Base-by-base conservation (phyloP, 2,797 vertebrate genomes). In the Fistularia tabacaria region DNA sequence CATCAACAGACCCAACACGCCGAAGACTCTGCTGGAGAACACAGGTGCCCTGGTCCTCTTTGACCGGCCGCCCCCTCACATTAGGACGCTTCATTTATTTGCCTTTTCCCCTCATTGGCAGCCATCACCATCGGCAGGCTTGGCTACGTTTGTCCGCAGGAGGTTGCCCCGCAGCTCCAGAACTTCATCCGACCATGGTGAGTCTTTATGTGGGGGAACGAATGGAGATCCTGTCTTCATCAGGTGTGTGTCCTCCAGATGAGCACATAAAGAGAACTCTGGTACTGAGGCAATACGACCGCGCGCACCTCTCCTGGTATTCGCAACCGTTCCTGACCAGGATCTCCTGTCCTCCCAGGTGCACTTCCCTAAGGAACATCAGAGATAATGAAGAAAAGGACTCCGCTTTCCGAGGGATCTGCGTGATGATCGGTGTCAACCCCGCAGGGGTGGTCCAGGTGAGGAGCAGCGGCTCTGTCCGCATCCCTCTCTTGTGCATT, bases 361-460 rank as follows among this genome's bases (percentile, higher is more conserved):
- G 95, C 83, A 94, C 95, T 0, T 97, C 95, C 0, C 78, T 97
- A 55, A 89, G 95, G 63, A 98, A 98, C 76, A 98, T 98, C 76
- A 84, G 95, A 39, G 95, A 98, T 77, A 98, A 98, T 0, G 95
- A 98, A 58, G 95, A 98, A 84, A 98, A 98, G 69, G 95, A 98
- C 63, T 98, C 95, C 0, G 95, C 95, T 7, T 98, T 98, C 82
- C 88, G 95, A 1, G 95, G 95, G 55, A 98, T 98, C 82, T 98
- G 96, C 14, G 92, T 97, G 79, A 98, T 98, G 96, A 97, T 98
- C 0, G 94, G 95, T 0, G 96, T 94, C n/a, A 98, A 97, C 73
- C 95, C 95, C 0, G 94, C 92, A 6, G 95, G 95, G 3, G 95
- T 96, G 0, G 95, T 98, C 61, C 95, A 98, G 94, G 95, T 94